Percentiles rank a stretch among this genome's conserved stretches.
These are phyloP conservation scores for Poicephalus gulielmi DNA, from an alignment of 2,113 vertebrate genomes.

Conservation along the genomic window DNA sequence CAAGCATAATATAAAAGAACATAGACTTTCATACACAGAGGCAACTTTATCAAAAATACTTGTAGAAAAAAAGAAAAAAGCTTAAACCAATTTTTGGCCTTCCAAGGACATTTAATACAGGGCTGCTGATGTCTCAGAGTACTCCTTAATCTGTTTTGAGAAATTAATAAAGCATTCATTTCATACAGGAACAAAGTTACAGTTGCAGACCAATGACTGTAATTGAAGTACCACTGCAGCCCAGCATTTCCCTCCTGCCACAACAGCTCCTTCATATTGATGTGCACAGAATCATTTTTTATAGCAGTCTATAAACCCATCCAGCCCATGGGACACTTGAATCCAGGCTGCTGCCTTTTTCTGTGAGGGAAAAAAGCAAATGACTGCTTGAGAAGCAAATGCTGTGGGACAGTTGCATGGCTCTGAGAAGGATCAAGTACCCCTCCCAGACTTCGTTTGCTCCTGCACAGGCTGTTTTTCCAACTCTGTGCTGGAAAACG, in stretches of 20 bases:
- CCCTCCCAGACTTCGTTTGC: too few relatives aligned
- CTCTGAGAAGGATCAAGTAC: background rate
- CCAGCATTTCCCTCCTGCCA: background rate
- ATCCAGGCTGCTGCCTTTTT: background rate
- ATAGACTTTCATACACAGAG: background rate
- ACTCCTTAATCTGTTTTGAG: background rate
- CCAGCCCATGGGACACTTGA: background rate
- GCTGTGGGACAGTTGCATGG: accelerated
- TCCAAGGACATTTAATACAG: background rate
- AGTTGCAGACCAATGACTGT: background rate
- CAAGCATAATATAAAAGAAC: background rate
- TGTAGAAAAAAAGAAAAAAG: background rate
- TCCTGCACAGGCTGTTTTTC: background rate
- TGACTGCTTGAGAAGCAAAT: background rate
- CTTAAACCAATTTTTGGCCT: background rate
- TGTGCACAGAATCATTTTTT: background rate
- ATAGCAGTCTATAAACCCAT: background rate
- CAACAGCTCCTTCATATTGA: background rate
- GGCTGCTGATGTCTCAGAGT: background rate
- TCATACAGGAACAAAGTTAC: background rate
- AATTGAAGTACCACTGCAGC: background rate
- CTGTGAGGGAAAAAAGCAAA: background rate
- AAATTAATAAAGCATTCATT: background rate
- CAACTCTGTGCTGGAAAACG: background rate
- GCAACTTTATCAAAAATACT: background rate